Conservation (phyloP, 2,797 vertebrate species). For the Cynopterus sphinx region DNA sequence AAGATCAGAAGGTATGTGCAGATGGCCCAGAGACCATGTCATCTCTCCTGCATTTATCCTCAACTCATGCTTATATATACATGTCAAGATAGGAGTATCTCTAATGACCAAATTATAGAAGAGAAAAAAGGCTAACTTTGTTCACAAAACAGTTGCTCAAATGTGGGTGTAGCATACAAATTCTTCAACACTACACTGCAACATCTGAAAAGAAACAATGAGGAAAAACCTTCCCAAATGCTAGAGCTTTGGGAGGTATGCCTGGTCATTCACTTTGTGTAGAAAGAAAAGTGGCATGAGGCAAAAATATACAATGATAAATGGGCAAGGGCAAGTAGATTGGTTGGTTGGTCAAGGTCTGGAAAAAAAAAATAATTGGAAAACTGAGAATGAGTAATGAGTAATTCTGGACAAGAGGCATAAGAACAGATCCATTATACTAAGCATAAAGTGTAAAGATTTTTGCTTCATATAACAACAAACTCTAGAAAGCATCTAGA, state of each 20-base stretch:
- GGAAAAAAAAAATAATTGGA: neutral
- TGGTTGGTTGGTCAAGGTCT: neutral
- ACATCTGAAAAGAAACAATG: neutral
- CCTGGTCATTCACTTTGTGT: neutral
- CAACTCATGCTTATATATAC: neutral
- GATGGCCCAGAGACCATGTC: neutral
- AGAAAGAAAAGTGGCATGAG: neutral
- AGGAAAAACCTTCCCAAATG: neutral
- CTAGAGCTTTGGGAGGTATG: neutral
- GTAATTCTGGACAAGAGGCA: neutral
- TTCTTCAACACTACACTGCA: accelerated
- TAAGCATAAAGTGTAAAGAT: neutral
- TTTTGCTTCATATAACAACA: neutral
- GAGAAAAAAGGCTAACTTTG: neutral
- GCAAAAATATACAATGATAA: neutral
- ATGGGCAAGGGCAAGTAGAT: neutral
- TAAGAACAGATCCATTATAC: neutral
- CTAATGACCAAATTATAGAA: neutral
- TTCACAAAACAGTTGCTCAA: neutral
- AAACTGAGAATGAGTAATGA: neutral
- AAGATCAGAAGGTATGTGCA: neutral
- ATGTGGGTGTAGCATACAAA: neutral
- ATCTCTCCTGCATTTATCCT: neutral
- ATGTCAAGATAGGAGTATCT: neutral
- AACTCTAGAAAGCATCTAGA: neutral